Conservation (phyloP, 1,140 invertebrate genomes). For the Pogonomyrmex californicus region DNA sequence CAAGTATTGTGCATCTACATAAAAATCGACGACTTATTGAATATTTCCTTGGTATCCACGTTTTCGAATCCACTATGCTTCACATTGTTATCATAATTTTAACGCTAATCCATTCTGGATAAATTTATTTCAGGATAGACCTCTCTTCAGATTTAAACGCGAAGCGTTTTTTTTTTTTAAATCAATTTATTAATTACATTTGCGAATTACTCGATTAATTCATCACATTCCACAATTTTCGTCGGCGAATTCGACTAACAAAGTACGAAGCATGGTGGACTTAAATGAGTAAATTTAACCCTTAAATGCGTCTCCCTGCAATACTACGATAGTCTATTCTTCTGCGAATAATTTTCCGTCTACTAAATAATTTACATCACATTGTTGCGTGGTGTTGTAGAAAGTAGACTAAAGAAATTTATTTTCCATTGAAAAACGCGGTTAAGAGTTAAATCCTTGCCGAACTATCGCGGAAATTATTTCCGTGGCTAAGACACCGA, state of each 20-base stretch:
- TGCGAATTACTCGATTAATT: not conserved
- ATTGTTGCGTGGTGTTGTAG: not conserved
- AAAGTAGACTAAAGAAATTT: conserved; percentile 7
- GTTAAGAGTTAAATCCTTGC: conserved; percentile 20
- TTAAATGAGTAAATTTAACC: not conserved
- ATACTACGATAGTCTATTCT: conserved; percentile 17
- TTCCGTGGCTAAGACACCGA: conserved; percentile 39
- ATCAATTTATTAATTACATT: not conserved
- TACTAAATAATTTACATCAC: conserved; percentile 34
- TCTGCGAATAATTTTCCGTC: conserved; percentile 5
- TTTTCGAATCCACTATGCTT: conserved; percentile 43
- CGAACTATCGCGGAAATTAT: conserved; percentile 28
- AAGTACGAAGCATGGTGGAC: conserved; percentile 26
- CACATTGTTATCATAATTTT: not conserved
- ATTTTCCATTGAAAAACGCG: conserved; percentile 14
- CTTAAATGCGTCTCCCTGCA: conserved; percentile 24
- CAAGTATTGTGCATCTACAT: conserved; percentile 25
- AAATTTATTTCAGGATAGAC: too few relatives aligned
- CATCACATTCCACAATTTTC: not conserved
- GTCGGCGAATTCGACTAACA: not conserved
- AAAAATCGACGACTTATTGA: conserved; percentile 31
- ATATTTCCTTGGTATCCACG: conserved; percentile 24
- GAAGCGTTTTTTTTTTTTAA: not conserved
- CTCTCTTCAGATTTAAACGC: not conserved
- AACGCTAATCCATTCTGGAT: not conserved